Conservation (phyloP, 2,113 vertebrate genomes). For the Nothobranchius kuhntae region DNA sequence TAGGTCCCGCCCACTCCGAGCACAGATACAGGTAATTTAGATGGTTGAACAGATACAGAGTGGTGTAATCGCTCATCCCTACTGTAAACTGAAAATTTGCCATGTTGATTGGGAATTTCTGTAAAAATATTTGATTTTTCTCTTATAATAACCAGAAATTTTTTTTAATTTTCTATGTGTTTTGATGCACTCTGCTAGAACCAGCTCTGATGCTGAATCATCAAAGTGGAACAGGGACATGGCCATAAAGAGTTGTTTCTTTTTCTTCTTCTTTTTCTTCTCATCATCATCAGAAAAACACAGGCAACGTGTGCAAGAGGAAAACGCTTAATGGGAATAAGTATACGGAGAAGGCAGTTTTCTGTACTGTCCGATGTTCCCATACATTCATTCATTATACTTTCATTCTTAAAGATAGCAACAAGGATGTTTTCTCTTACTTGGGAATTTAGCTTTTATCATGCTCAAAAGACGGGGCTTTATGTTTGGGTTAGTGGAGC, state of each 20-base stretch:
- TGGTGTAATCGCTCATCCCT: too few species aligned
- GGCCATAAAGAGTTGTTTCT: neutral
- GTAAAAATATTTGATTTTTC: neutral
- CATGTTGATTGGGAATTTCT: neutral
- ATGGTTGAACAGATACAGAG: too few species aligned
- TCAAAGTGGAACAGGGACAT: neutral
- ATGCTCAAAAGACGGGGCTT: slow-evolving; percentile 24
- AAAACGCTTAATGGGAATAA: neutral
- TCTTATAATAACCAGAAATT: neutral
- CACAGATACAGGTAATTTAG: too few species aligned
- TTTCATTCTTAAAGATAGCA: slow-evolving; percentile 30
- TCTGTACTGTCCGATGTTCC: slow-evolving; percentile 13
- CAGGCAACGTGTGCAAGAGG: neutral
- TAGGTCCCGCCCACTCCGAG: too few species aligned
- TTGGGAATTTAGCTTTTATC: slow-evolving; percentile 34
- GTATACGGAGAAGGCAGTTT: neutral
- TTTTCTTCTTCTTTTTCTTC: neutral
- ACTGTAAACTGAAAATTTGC: too few species aligned
- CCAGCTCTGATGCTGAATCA: too few species aligned
- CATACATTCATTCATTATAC: slow-evolving; percentile 28
- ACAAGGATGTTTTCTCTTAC: slow-evolving; percentile 27
- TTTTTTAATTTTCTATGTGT: too few species aligned
- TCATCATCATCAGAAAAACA: neutral
- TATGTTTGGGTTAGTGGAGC: slow-evolving; percentile 41
- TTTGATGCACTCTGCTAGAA: too few species aligned